Conservation (phyloP, 2,888 invertebrate species). For the Polydrusus pterygomalis region DNA sequence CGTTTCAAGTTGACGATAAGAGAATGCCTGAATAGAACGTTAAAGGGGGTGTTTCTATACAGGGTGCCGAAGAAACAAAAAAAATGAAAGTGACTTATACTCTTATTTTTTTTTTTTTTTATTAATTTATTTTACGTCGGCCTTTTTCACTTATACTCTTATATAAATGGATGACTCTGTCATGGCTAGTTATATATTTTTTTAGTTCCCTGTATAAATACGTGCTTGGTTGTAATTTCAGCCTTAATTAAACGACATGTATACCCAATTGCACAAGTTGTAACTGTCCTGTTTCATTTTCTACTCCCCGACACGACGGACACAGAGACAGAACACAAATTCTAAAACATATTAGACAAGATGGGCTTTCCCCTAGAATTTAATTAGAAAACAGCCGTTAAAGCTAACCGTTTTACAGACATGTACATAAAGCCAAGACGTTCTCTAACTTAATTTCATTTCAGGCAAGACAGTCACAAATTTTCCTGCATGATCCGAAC, state of each 20-base stretch:
- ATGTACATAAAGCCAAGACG: conserved; percentile 40
- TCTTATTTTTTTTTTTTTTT: no score
- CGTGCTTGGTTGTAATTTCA: neutral
- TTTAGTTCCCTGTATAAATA: no score
- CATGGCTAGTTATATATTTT: no score
- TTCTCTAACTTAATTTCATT: neutral
- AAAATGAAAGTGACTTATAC: no score
- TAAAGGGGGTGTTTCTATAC: neutral
- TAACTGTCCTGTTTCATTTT: neutral
- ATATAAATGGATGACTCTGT: no score
- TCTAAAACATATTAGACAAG: conserved; percentile 34
- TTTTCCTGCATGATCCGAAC: no score
- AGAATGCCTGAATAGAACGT: neutral
- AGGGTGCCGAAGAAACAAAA: no score
- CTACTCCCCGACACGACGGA: neutral
- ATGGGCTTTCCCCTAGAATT: conserved; percentile 36
- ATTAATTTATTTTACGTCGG: no score
- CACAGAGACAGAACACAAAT: conserved; percentile 31
- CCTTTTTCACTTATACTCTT: no score
- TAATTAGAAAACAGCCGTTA: conserved; percentile 47
- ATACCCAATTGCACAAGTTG: neutral
- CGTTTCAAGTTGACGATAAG: conserved; percentile 1
- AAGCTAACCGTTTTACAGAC: conserved; percentile 28
- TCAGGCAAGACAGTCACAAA: no score
- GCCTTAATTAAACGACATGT: neutral